Conservation (phyloP, 2,797 vertebrate species). For the Lepilemur ruficaudatus region DNA sequence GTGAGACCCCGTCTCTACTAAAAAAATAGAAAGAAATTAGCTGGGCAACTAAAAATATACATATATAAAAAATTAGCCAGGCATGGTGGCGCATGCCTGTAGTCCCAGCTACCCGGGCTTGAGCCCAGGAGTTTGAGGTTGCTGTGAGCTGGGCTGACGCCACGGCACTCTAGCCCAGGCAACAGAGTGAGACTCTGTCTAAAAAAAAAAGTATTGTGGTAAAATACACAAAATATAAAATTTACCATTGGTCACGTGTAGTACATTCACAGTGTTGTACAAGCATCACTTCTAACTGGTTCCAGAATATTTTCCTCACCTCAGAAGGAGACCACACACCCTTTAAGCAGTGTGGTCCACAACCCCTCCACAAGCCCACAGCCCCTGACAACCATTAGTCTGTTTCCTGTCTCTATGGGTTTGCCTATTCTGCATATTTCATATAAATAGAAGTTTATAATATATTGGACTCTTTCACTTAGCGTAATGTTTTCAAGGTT, state of each 20-base stretch:
- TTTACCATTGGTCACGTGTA: neutral
- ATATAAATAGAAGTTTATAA: no score
- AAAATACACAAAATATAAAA: neutral
- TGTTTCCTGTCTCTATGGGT: neutral
- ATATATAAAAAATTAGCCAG: no score
- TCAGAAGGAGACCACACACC: neutral
- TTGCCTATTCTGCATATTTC: neutral
- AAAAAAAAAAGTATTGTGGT: neutral
- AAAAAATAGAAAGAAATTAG: no score
- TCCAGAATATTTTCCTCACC: neutral
- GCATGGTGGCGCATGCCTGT: no score
- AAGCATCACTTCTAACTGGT: neutral
- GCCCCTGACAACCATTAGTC: neutral
- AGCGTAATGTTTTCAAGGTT: neutral
- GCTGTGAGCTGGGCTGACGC: no score
- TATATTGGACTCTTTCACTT: neutral
- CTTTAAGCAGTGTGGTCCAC: neutral
- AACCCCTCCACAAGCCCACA: neutral
- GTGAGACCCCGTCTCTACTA: no score
- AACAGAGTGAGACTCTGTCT: neutral
- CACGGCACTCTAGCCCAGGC: no score
- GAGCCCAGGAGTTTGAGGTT: no score
- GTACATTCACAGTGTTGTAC: rapidly evolving
- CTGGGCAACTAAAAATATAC: no score
- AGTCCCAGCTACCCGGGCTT: no score